phyloP scores from a whole-genome alignment of 2,888 invertebrate genomes.

The Hypolimnas misippus region DNA sequence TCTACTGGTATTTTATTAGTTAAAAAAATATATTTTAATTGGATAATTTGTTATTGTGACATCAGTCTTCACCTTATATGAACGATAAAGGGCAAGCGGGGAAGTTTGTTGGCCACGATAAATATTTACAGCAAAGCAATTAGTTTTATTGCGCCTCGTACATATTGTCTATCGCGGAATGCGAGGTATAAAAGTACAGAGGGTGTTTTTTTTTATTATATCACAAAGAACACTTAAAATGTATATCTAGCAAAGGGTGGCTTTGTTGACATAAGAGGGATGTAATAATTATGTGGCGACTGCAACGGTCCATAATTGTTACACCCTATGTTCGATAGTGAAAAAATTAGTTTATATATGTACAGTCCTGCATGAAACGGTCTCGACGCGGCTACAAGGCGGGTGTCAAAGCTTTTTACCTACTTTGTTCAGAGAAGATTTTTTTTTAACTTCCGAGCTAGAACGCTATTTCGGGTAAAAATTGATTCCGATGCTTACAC shows the following conservation, averaged over 20 bases:
- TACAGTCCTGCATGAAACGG: conserved; percentile 1
- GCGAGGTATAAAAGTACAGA: conserved; percentile 32
- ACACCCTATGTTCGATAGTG: conserved; percentile 22
- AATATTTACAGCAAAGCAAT: conserved; percentile 2
- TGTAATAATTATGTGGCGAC: conserved; percentile 30
- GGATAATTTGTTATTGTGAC: too few relatives aligned
- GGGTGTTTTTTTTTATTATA: conserved; percentile 39
- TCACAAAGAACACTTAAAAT: conserved; percentile 36
- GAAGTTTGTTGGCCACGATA: conserved; percentile 11
- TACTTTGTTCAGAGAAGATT: conserved; percentile 44
- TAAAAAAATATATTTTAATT: too few relatives aligned
- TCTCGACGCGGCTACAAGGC: conserved; percentile 18
- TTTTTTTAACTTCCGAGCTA: conserved; percentile 39
- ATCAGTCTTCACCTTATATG: conserved; percentile 18
- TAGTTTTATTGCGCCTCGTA: conserved; percentile 18
- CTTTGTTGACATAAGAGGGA: conserved; percentile 37
- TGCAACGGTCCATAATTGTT: conserved; percentile 28
- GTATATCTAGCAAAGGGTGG: conserved; percentile 27
- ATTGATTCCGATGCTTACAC: conserved; percentile 45
- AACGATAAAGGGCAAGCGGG: conserved; percentile 1
- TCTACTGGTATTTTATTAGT: too few relatives aligned
- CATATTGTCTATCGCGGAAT: conserved; percentile 16
- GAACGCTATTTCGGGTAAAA: conserved; percentile 41
- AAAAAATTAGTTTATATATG: conserved; percentile 18
- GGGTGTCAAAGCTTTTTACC: conserved; percentile 41